phyloP scores from a whole-genome alignment of 2,113 vertebrate genomes.

The Saguinus imperator region DNA sequence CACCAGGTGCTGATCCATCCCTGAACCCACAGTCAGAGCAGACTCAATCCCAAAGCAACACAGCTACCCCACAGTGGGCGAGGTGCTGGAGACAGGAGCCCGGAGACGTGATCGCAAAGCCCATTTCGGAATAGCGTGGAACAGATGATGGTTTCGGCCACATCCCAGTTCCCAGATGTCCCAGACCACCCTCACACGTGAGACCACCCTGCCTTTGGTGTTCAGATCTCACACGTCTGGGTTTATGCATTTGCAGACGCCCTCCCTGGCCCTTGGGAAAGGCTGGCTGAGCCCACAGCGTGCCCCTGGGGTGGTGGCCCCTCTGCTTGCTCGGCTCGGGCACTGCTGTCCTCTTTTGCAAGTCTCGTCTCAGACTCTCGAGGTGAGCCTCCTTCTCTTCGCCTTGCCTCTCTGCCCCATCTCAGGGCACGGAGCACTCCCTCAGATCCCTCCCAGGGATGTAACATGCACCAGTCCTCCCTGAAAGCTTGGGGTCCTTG shows the following conservation, averaged over 20 bases:
- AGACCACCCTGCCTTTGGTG: too few relatives aligned
- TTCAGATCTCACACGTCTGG: background rate
- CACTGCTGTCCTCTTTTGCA: background rate
- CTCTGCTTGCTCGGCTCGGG: background rate
- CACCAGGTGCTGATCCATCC: background rate
- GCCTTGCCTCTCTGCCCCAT: background rate
- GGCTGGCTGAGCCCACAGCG: background rate
- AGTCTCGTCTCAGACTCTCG: background rate
- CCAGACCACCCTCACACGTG: background rate
- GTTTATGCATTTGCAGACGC: accelerated
- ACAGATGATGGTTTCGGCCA: background rate
- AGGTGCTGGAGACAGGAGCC: background rate
- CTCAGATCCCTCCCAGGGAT: too few relatives aligned
- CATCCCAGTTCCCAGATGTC: background rate
- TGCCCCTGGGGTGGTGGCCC: background rate
- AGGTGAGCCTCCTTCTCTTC: background rate
- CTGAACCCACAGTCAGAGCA: background rate
- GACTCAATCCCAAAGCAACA: background rate
- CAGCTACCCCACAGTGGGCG: accelerated
- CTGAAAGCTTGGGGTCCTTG: too few relatives aligned
- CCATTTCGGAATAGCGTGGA: accelerated
- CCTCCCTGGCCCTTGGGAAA: background rate
- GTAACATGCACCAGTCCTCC: background rate
- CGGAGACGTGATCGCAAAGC: background rate
- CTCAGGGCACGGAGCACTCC: accelerated